A percentile compares a stretch with the other conserved stretches of the same genome.
phyloP scores from a whole-genome alignment of 2,113 vertebrate species.

The Ardeotis arabs region DNA sequence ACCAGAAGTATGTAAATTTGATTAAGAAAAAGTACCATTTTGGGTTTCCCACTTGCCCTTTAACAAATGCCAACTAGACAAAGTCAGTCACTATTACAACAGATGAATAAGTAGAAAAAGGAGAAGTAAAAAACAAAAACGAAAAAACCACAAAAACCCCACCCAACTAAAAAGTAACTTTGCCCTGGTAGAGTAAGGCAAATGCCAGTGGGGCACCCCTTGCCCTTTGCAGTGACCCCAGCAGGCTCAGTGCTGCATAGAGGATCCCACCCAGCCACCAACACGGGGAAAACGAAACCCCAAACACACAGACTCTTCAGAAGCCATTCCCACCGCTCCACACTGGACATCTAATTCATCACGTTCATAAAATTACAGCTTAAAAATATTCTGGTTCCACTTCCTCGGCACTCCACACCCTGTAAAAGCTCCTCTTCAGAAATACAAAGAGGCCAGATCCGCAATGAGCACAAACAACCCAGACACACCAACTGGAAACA shows the following conservation, averaged over 20 bases:
- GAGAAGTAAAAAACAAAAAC: background rate
- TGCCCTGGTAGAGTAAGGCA: background rate
- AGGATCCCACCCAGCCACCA: background rate
- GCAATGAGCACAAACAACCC: background rate
- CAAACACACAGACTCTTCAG: background rate
- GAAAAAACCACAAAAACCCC: background rate
- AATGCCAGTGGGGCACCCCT: background rate
- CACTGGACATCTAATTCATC: background rate
- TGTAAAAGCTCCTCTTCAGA: background rate
- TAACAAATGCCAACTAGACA: background rate
- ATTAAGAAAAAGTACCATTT: background rate
- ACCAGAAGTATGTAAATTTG: background rate
- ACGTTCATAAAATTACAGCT: background rate
- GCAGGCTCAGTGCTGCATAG: accelerated
- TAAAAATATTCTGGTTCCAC: background rate
- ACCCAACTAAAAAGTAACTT: background rate
- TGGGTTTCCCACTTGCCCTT: background rate
- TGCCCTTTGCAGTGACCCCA: background rate
- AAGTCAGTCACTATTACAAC: background rate
- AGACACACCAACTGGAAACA: background rate
- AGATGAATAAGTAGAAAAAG: background rate
- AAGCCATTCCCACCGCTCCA: background rate
- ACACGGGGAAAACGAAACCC: background rate
- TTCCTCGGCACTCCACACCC: background rate
- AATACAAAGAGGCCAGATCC: background rate